Conservation (phyloP, 2,113 vertebrate species). For the Scartelaos histophorus region DNA sequence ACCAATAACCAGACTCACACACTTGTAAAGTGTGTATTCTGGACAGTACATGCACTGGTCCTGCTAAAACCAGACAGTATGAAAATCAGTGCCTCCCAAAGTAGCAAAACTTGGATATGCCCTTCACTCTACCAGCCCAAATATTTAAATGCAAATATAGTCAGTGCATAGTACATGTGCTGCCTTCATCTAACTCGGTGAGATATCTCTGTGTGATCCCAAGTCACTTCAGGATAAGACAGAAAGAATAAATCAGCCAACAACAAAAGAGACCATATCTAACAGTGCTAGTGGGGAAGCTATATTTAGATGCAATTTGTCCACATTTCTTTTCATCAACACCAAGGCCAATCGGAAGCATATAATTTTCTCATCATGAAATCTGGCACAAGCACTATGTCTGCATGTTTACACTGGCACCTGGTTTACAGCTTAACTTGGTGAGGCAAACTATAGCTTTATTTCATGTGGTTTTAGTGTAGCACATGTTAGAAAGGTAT, state of each 20-base stretch:
- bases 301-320: slow-evolving; percentile 72
- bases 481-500: slow-evolving; percentile 8
- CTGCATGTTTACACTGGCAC: slow-evolving; percentile 50
- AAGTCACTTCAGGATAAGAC: slow-evolving; percentile 43
- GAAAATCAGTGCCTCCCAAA: not conserved
- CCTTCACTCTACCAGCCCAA: slow-evolving; percentile 17
- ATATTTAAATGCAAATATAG: slow-evolving; percentile 47
- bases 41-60: not conserved
- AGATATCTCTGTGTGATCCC: slow-evolving; percentile 30
- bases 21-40: no score
- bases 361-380: slow-evolving; percentile 69
- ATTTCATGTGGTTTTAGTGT: slow-evolving; percentile 36
- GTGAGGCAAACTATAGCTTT: slow-evolving; percentile 28
- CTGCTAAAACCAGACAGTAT: not conserved
- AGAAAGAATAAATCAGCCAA: slow-evolving; percentile 52
- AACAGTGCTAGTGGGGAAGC: slow-evolving; percentile 37
- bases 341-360: slow-evolving; percentile 55
- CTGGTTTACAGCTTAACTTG: slow-evolving; percentile 30
- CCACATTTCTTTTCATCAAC: slow-evolving; percentile 74
- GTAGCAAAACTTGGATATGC: slow-evolving; percentile 15
- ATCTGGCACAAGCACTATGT: slow-evolving; percentile 66
- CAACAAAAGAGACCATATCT: slow-evolving; percentile 50
- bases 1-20: no score
- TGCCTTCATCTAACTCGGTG: slow-evolving; percentile 19
- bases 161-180: slow-evolving; percentile 14